phyloP scores from a whole-genome alignment of 1,140 invertebrate genomes.

The Carposina sasakii region DNA sequence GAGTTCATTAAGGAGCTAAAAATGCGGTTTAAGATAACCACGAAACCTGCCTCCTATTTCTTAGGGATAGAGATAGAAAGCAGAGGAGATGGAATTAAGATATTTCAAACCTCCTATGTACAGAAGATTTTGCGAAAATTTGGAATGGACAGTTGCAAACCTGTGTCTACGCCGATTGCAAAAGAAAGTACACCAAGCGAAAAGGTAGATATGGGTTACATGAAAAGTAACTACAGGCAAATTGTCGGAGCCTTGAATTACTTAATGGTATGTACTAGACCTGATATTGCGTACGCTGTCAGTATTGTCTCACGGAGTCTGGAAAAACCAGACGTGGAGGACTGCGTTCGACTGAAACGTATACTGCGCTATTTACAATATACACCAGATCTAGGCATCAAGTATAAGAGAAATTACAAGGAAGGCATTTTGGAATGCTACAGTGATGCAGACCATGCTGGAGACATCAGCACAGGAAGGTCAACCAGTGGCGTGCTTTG shows the following conservation, averaged over 20 bases:
- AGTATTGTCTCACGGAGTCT: conserved; percentile 37
- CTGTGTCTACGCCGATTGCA: no score
- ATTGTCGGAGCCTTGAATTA: conserved; percentile 53
- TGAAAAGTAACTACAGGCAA: no score
- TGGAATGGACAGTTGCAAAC: no score
- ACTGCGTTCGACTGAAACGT: conserved; percentile 35
- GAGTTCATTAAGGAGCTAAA: no score
- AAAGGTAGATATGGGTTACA: no score
- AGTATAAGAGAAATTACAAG: not conserved
- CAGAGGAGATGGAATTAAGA: no score
- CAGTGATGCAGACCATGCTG: conserved; percentile 48
- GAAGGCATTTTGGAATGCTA: conserved; percentile 32
- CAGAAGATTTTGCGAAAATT: no score
- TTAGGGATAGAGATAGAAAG: no score
- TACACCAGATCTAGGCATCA: conserved; percentile 3
- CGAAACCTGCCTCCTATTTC: no score
- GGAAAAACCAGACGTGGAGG: conserved; percentile 39
- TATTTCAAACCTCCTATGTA: no score
- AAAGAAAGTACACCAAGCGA: no score
- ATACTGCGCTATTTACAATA: conserved; percentile 15
- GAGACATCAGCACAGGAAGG: conserved; percentile 33
- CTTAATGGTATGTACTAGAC: conserved; percentile 44
- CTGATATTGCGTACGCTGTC: conserved; percentile 50
- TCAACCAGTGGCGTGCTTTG: conserved; percentile 39
- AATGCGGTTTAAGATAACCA: no score